Conservation (phyloP, 2,888 invertebrate species). For the Ceratothoa steindachneri region DNA sequence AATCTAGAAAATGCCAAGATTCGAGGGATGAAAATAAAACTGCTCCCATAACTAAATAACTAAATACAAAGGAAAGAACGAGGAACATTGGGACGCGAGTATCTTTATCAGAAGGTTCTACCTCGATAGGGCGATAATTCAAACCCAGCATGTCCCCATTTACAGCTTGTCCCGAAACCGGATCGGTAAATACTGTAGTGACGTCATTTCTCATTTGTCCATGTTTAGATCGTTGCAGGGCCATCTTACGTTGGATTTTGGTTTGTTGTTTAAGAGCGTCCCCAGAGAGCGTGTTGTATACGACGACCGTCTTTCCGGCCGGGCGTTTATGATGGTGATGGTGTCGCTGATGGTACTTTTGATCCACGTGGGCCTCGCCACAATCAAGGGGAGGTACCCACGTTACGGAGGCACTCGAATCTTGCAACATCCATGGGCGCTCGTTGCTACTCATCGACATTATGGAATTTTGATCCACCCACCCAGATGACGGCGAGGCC, state of each 20-base stretch:
- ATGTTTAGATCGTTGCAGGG: conserved; percentile 30
- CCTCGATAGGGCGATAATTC: conserved; percentile 39
- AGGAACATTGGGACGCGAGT: conserved; percentile 61
- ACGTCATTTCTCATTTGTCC: conserved; percentile 25
- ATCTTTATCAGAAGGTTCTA: conserved; percentile 34
- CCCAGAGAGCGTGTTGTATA: conserved; percentile 45
- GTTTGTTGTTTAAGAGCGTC: conserved; percentile 45
- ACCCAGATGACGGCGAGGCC: conserved; percentile 18
- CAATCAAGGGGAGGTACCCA: background rate
- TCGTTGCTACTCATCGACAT: conserved; percentile 21
- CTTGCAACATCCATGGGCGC: conserved; percentile 24
- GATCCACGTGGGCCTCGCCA: background rate
- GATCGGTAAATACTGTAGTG: conserved; percentile 41
- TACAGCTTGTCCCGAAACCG: conserved; percentile 42
- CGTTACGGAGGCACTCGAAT: conserved; percentile 21
- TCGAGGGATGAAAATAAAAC: conserved; percentile 74
- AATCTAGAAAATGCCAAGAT: conserved; percentile 74
- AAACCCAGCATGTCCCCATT: conserved; percentile 43
- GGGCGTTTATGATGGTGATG: conserved; percentile 9
- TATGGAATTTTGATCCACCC: conserved; percentile 4
- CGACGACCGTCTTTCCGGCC: conserved; percentile 41
- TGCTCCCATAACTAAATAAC: conserved; percentile 72
- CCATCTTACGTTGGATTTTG: conserved; percentile 39
- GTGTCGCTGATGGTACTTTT: background rate
- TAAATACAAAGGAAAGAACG: conserved; percentile 65